Base-by-base conservation (phyloP, 2,888 invertebrate species). In the Acanthosepion lycidas region DNA sequence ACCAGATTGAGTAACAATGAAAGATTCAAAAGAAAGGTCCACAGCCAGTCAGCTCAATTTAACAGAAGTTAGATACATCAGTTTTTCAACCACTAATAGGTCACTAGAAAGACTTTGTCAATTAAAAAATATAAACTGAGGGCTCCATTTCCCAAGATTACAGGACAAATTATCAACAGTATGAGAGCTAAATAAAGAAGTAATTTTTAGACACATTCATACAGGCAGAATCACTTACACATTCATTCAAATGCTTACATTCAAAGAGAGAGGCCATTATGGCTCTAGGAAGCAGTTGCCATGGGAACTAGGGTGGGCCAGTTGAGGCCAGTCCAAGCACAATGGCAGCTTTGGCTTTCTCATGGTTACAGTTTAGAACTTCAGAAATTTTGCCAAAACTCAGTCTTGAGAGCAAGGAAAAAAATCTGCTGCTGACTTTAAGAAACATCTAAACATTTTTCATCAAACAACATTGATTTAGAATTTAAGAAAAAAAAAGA, bases 21-120 rank as follows among this genome's bases (percentile, higher is more conserved):
- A n/a, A 78, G n/a, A 78, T 18, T n/a, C n/a, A n/a, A 78, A 5
- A 78, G 78, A n/a, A n/a, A 78, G n/a, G n/a, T n/a, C n/a, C 78
- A 78, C 78, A n/a, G n/a, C 78, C 9, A 78, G 78, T 78, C 78
- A 78, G 78, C n/a, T 78, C n/a, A 78, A 33, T 33, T 78, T 78
- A 78, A 78, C 78, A 78, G n/a, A 78, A 78, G 78, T 78, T 78
- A 78, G 78, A n/a, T 78, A 78, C 78, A 78, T 78, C 33, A 28
- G 78, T 78, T 78, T 78, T n/a, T 78, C 78, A 78, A 78, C 78
- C 78, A 78, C 78, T 78, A 78, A n/a, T 15, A 78, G 78, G 78
- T 78, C 78, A 78, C 78, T 78, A 78, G 78, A 78, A 78, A 78
- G 78, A 78, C 78, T 78, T 78, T 78, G n/a, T 78, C 78, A n/a